Base-by-base conservation (phyloP, 2,113 vertebrate species). In the Pleuronectes platessa region DNA sequence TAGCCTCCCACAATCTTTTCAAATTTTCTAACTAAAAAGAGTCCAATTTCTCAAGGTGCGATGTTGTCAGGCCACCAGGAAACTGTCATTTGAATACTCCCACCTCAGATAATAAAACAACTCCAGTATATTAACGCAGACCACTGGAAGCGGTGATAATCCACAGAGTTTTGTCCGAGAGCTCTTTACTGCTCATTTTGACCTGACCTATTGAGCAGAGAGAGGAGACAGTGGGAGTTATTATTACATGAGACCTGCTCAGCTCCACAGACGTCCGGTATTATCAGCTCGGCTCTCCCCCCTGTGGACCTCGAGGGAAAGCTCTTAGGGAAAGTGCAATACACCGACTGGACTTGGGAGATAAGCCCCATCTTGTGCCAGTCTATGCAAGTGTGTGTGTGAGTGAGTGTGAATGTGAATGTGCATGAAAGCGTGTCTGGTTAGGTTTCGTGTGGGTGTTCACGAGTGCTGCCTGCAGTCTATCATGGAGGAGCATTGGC, bases 381-480 rank as follows among this genome's bases (percentile, higher is more conserved):
- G 68, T 42, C n/a, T 45, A 45, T 59, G 59, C 55, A 64, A 77
- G 56, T 54, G 60, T 55, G 31, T 13, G 71, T 47, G 60, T 49
- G 61, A 5, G 27, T 27, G 26, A 5, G 27, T 31, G 4, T 31
- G 27, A 5, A 5, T 31, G 27, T 31, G 27, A 60, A 47, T 58
- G 69, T 35, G 76, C 40, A 58, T 71, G 61, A 56, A 54, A 66
- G 77, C 18, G 31, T 74, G 75, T 81, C 79, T 79, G 76, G 74
- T 81, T 61, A 24, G 78, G 64, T 75, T 75, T 78, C 61, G 75
- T 80, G 84, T 86, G 71, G 77, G 88, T 69, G 87, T 87, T 81
- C 76, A 83, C 63, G 79, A 89, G 88, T 76, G 81, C 82, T 81
- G 81, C 78, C 66, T 83, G 68, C 62, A 90, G 85, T 88, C 83